These are phyloP conservation scores for Acrocera orbiculus DNA, from an alignment of 2,888 invertebrate genomes.

Conservation along the genomic window DNA sequence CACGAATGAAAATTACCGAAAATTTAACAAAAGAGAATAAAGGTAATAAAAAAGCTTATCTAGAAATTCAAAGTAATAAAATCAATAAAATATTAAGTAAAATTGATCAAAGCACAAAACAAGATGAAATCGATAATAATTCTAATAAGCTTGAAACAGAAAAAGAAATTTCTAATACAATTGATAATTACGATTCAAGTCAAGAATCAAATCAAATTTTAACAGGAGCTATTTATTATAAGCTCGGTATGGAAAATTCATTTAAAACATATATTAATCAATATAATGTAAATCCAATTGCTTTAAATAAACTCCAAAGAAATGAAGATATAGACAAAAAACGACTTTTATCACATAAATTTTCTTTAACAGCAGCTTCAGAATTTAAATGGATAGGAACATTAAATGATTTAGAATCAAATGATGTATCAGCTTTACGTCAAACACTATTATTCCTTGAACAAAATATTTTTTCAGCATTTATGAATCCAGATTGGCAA, in stretches of 20 bases:
- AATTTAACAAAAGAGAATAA: slow-evolving; percentile 68
- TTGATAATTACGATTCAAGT: slow-evolving; percentile 22
- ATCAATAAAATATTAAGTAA: slow-evolving; percentile 13
- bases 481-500: slow-evolving; percentile 92
- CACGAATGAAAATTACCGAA: slow-evolving; percentile 88
- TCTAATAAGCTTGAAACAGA: slow-evolving; percentile 2
- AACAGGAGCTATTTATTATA: slow-evolving; percentile 63
- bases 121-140: slow-evolving; percentile 19
- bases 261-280: slow-evolving; percentile 84
- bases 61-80: slow-evolving; percentile 67
- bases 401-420: slow-evolving; percentile 52
- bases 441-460: slow-evolving; percentile 79
- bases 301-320: slow-evolving; percentile 84
- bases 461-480: slow-evolving; percentile 64
- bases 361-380: slow-evolving; percentile 75
- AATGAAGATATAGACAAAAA: slow-evolving; percentile 93
- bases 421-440: slow-evolving; percentile 65
- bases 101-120: slow-evolving; percentile 7
- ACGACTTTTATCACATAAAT: slow-evolving; percentile 89
- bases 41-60: slow-evolving; percentile 71
- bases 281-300: slow-evolving; percentile 71
- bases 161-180: slow-evolving; percentile 23
- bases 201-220: slow-evolving; percentile 65
- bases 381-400: slow-evolving; percentile 90
- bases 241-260: slow-evolving; percentile 79